phyloP scores from a whole-genome alignment of 1,140 invertebrate genomes.

The Protaetia brevitarsis region DNA sequence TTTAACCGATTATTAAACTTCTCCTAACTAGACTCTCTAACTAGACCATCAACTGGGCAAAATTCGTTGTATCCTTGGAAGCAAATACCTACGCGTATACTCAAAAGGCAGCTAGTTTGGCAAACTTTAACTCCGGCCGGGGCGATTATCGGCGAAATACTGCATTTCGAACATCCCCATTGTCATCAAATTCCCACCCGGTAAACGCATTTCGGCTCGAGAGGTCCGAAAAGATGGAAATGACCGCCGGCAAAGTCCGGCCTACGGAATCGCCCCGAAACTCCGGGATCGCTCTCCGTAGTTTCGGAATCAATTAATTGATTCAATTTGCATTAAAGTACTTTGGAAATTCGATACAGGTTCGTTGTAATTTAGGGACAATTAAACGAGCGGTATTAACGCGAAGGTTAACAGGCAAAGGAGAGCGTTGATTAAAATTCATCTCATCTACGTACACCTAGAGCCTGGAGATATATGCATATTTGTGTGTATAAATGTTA shows the following conservation, averaged over 20 bases:
- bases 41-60: neutral
- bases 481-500: too few species aligned
- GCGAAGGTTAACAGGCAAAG: too few species aligned
- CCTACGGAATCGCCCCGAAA: neutral
- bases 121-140: neutral
- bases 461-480: too few species aligned
- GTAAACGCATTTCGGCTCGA: neutral
- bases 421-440: neutral
- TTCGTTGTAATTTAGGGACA: constrained; percentile 2
- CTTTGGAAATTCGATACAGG: neutral
- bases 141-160: neutral
- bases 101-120: neutral
- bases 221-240: neutral
- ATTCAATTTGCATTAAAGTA: constrained; percentile 17
- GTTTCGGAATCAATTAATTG: constrained; percentile 21
- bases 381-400: too few species aligned
- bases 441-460: too few species aligned
- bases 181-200: neutral
- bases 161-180: neutral
- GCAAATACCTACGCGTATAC: too few species aligned
- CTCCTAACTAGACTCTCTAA: too few species aligned
- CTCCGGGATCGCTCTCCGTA: neutral
- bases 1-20: too few species aligned
- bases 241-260: neutral
- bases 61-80: neutral